Base-by-base conservation (phyloP, 2,888 invertebrate genomes). In the Dolomedes plantarius region DNA sequence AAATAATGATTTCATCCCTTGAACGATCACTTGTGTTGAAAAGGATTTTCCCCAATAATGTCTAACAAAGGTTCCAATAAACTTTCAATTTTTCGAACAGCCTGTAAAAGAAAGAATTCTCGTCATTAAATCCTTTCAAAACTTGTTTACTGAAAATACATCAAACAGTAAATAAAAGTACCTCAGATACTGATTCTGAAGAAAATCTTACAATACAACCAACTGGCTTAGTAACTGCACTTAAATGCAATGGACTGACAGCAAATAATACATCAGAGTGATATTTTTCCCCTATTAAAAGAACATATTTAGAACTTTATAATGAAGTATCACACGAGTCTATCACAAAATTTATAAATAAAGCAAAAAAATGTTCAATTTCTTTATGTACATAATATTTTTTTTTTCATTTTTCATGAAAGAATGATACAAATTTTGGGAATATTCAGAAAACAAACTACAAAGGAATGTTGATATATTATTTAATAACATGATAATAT, bases 161-260 rank as follows among this genome's bases (percentile, higher is more conserved):
- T 23, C 9, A 31, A 6, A 69, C 23, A 36, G n/a, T 36, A 19
- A n/a, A 69, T 36, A 32, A 27, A 5, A 0, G 16, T 27, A 67
- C 32, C 65, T 67, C 7, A n/a, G 32, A 23, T 29, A 83, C 77
- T 23, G 77, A 77, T 27, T 36, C 36, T 11, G 77, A 36, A 31
- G 77, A 76, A 83, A 83, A 83, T 67, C 77, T 64, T 19, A 77
- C 9, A 13, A 83, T 76, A 11, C 83, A 83, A 1, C 83, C 83
- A 64, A 5, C 36, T 11, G 2, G n/a, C 7, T 31, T 36, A 1
- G 36, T 27, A 11, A 11, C 7, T 28, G 23, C 71, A 46, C 27
- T 50, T 19, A 76, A 36, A 56, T 72, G 32, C n/a, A 77, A 41
- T 9, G 77, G 56, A 56, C 83, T 83, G 19, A 50, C 77, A 19